Conservation (phyloP, 2,888 invertebrate species). For the Leptinotarsa tumamoca region DNA sequence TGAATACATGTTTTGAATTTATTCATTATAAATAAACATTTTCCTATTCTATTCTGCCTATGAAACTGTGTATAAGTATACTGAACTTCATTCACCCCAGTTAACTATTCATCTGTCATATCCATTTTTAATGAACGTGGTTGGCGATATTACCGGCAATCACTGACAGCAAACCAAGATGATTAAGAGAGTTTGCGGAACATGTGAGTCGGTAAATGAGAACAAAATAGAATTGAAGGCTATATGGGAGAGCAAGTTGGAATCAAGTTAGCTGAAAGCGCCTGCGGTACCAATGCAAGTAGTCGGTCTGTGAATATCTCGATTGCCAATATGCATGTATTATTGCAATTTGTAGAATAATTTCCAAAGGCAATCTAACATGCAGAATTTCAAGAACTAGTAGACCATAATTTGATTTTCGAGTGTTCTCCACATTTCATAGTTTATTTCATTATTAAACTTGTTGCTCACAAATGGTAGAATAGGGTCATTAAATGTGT, state of each 20-base stretch:
- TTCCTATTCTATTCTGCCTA: too few species aligned
- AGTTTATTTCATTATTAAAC: constrained; percentile 33
- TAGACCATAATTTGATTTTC: constrained; percentile 42
- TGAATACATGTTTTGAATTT: too few species aligned
- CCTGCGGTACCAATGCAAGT: constrained; percentile 55
- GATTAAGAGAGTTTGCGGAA: constrained; percentile 50
- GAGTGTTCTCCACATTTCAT: constrained; percentile 37
- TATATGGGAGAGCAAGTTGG: constrained; percentile 46
- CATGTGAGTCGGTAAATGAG: constrained; percentile 50
- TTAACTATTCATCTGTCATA: neutral
- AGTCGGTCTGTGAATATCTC: constrained; percentile 51
- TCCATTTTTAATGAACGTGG: constrained; percentile 42
- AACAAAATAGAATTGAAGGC: constrained; percentile 53
- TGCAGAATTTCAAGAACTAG: constrained; percentile 51
- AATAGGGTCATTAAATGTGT: too few species aligned
- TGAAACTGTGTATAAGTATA: neutral
- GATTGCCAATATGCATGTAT: constrained; percentile 64
- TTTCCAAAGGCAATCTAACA: constrained; percentile 59
- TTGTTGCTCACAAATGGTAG: neutral
- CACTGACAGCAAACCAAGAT: constrained; percentile 48
- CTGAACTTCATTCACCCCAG: neutral
- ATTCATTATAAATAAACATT: too few species aligned
- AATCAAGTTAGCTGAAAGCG: constrained; percentile 54
- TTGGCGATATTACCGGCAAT: constrained; percentile 45
- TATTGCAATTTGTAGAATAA: constrained; percentile 63